Evolutionary conservation across 2,797 vertebrate genomes (phyloP), one percentile per base, ranked within the genome.

Genomic region (Xyrichtys novacula): DNA sequence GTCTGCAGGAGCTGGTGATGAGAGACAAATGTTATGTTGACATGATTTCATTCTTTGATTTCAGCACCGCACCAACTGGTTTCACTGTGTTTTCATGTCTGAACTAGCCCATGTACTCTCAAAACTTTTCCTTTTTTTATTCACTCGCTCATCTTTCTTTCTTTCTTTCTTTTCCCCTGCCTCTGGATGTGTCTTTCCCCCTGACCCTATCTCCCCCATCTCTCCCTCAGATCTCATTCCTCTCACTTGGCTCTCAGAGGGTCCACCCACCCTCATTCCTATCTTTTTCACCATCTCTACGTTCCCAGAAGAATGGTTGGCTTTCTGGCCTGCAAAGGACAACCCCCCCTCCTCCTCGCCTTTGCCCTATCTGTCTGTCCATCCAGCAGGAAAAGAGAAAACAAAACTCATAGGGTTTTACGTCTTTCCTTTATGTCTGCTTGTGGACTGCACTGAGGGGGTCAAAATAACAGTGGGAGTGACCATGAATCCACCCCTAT

Each of bases 221-320:
- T 67, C 67, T 60, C 74, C 69, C 73, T 79, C 76, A 77, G 53
- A 91, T 88, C 85, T 85, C 86, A 82, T 86, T 80, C 63, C 78
- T 80, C 70, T 87, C 82, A 71, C 80, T 73, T 64, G 61, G 84
- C 56, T 76, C 61, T 65, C 71, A 74, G 60, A 80, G 79, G 83
- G 74, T 88, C 88, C 88, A 86, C 90, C 89, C 85, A 92, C 85
- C 83, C 78, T 84, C 81, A 89, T 86, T 90, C 88, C 88, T 85
- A 88, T 89, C 87, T 88, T 57, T 65, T 74, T 76, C 78, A 81
- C 71, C 71, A 88, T 89, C 89, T 90, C 76, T 74, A 26, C 31
- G 58, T 78, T 89, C 85, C 83, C 87, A 76, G 78, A 73, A 80
- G 81, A 82, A 77, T 81, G 55, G 76, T 52, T 75, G 66, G 68